A percentile compares a stretch with the other conserved stretches of the same genome.
Evolutionary conservation across 2,888 invertebrate species (phyloP).

Genomic region (Calliphora vomitoria): DNA sequence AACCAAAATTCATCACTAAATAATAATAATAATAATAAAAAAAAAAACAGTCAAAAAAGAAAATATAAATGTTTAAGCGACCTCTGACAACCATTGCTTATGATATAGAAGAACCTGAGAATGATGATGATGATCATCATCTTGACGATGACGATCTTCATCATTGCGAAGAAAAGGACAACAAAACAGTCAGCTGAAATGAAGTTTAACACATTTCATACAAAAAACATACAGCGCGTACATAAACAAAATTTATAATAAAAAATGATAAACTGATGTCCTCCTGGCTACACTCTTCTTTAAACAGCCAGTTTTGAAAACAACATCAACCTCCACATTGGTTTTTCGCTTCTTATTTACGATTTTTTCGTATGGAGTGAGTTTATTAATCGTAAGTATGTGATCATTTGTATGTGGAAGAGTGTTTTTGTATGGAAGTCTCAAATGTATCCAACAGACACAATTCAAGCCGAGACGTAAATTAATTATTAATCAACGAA

Average conservation of each 20-base stretch:
- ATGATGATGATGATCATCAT: constrained; percentile 15
- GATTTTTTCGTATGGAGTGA: constrained; percentile 53
- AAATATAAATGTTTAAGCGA: constrained; percentile 53
- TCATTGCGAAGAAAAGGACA: constrained; percentile 39
- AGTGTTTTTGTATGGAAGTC: constrained; percentile 29
- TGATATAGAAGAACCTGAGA: constrained; percentile 16
- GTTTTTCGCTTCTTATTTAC: constrained; percentile 53
- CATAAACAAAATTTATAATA: constrained; percentile 52
- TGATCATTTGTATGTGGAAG: constrained; percentile 18
- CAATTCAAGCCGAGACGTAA: constrained; percentile 78
- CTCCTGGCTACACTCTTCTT: constrained; percentile 67
- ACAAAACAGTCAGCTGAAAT: constrained; percentile 48
- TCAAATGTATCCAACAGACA: constrained; percentile 60
- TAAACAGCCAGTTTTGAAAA: constrained; percentile 50
- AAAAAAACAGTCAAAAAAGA: not conserved
- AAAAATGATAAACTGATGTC: constrained; percentile 70
- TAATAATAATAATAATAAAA: constrained; percentile 40
- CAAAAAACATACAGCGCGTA: constrained; percentile 15
- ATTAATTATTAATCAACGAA: constrained; percentile 84
- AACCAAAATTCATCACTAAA: constrained; percentile 41
- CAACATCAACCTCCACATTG: constrained; percentile 62
- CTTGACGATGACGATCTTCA: constrained; percentile 29
- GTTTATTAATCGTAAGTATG: constrained; percentile 39
- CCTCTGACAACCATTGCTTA: constrained; percentile 56
- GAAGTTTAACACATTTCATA: constrained; percentile 42